A percentile compares a stretch with the other conserved stretches of the same genome.
phyloP scores from a whole-genome alignment of 2,113 vertebrate species.

The Rhinolophus sinicus region DNA sequence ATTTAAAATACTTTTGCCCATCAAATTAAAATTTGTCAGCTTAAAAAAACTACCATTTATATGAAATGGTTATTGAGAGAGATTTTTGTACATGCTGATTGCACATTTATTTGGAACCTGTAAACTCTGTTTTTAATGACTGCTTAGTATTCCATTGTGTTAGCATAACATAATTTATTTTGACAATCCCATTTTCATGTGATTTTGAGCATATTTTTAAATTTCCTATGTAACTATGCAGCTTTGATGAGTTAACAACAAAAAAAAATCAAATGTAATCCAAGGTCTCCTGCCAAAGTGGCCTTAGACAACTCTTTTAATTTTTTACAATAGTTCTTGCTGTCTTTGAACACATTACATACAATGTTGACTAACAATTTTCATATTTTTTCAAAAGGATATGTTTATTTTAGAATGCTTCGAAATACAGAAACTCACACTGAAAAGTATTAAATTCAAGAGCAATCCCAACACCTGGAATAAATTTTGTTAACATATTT shows the following conservation, averaged over 20 bases:
- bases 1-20: background rate
- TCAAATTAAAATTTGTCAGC: background rate
- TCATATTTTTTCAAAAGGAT: background rate
- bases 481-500: background rate
- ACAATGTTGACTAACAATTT: background rate
- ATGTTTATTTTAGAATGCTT: conserved; percentile 8
- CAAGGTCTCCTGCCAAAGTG: background rate
- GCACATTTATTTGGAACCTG: conserved; percentile 40
- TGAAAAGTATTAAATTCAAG: background rate
- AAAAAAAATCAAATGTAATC: background rate
- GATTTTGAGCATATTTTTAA: background rate
- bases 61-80: background rate
- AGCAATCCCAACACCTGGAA: background rate
- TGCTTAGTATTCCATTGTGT: background rate
- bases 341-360: background rate
- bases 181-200: background rate
- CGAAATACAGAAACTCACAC: background rate
- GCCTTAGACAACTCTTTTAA: background rate
- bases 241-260: background rate
- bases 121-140: conserved; percentile 26
- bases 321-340: background rate
- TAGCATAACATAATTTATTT: background rate
- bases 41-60: background rate
- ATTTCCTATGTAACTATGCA: background rate
- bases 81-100: background rate